These are phyloP conservation scores for Caerostris extrusa DNA, from an alignment of 1,140 invertebrate genomes.

Conservation along the genomic window DNA sequence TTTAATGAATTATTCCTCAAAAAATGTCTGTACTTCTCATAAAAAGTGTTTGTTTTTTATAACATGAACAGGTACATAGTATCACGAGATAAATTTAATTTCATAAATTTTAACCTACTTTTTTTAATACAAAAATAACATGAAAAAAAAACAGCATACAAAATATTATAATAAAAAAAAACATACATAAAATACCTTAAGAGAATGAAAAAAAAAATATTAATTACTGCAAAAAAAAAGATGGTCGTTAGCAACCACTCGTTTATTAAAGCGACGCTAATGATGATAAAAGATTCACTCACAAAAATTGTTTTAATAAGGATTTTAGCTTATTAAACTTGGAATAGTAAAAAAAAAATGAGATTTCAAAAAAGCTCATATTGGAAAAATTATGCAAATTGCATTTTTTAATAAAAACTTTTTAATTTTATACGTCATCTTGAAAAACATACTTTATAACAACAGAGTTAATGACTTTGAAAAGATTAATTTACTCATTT, in stretches of 20 bases:
- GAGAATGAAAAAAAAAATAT: not conserved
- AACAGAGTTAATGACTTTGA: not conserved
- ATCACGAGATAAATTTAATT: not conserved
- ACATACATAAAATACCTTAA: not conserved
- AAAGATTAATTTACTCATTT: not conserved
- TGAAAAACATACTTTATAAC: not conserved
- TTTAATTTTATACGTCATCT: not conserved
- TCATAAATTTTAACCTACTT: not conserved
- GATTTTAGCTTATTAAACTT: slow-evolving; percentile 6
- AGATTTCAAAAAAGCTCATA: not conserved
- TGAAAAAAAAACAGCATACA: not conserved
- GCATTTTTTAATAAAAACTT: not conserved
- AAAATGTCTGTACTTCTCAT: too few relatives aligned
- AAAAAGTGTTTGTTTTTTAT: too few relatives aligned
- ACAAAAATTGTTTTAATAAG: not conserved
- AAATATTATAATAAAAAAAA: too few relatives aligned
- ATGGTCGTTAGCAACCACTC: not conserved
- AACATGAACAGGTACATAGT: too few relatives aligned
- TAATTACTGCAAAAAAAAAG: not conserved
- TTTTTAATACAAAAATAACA: not conserved
- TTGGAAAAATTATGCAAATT: not conserved
- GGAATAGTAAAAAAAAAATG: not conserved
- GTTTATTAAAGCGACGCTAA: not conserved
- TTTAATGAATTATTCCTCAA: too few relatives aligned
- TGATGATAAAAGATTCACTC: not conserved